A percentile compares a stretch with the other conserved stretches of the same genome.
These are phyloP conservation scores for Lytechinus variegatus DNA, from an alignment of 35 echinoderm and acorn worm species.

Conservation along the genomic window DNA sequence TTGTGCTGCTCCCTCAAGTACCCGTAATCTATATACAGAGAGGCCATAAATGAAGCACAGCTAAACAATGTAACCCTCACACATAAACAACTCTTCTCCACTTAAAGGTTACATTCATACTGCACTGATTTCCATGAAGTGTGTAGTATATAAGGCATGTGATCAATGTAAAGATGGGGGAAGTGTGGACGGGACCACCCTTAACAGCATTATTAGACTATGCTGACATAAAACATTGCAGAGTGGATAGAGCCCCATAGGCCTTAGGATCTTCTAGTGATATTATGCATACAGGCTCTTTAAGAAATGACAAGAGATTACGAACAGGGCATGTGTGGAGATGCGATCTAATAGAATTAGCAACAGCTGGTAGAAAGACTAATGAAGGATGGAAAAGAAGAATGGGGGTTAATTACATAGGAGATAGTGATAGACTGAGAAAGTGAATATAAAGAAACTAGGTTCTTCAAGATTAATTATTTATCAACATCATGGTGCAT, in stretches of 20 bases:
- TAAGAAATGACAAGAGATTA: neutral
- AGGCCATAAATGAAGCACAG: constrained; percentile 17
- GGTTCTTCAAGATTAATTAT: too few relatives aligned
- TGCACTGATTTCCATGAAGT: neutral
- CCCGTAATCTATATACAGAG: constrained; percentile 1
- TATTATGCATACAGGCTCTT: neutral
- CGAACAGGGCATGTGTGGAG: neutral
- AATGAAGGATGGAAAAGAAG: neutral
- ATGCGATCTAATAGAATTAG: neutral
- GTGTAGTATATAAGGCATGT: neutral
- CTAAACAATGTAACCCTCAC: constrained; percentile 10
- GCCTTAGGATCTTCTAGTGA: neutral
- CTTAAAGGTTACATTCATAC: neutral
- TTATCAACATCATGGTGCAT: too few relatives aligned
- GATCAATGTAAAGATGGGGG: neutral
- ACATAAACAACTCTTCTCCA: constrained; percentile 4
- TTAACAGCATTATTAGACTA: neutral
- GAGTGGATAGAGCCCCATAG: neutral
- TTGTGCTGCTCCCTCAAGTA: neutral
- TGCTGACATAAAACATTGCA: neutral
- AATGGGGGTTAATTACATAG: neutral
- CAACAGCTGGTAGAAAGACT: neutral
- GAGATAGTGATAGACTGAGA: neutral
- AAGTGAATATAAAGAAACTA: neutral
- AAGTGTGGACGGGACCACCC: neutral